Percentiles rank a stretch among this genome's conserved stretches.
Conservation (phyloP, 2,888 invertebrate species). For the Lithophane socia region DNA sequence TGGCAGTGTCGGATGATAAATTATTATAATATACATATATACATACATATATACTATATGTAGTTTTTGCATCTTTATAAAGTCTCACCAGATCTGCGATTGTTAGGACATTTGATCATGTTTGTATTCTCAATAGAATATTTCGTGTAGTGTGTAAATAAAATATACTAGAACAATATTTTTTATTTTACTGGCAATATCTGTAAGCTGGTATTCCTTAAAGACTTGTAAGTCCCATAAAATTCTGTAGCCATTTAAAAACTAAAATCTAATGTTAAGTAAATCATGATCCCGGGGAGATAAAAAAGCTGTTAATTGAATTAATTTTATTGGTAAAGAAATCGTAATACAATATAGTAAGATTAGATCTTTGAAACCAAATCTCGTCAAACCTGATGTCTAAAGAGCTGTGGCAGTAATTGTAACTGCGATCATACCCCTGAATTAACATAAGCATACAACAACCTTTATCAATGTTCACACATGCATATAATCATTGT, state of each 20-base stretch:
- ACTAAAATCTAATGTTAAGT: not conserved
- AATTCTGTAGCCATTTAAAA: not conserved
- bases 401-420: not conserved
- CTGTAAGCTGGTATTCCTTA: too few relatives aligned
- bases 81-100: not conserved
- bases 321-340: too few relatives aligned
- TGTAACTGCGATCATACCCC: conserved; percentile 27
- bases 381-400: conserved; percentile 18
- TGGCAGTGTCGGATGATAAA: not conserved
- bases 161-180: too few relatives aligned
- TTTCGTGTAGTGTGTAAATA: too few relatives aligned
- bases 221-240: not conserved
- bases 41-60: too few relatives aligned
- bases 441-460: conserved; percentile 31
- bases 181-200: too few relatives aligned
- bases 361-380: conserved; percentile 12
- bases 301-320: not conserved
- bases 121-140: not conserved
- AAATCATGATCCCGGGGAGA: too few relatives aligned
- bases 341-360: not conserved
- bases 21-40: too few relatives aligned
- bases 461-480: conserved; percentile 51
- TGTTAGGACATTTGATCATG: not conserved
- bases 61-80: too few relatives aligned
- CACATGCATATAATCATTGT: conserved; percentile 63